Percentiles rank a stretch among this genome's conserved stretches.
phyloP scores from a whole-genome alignment of 2,888 invertebrate species.

The Cactoblastis cactorum region DNA sequence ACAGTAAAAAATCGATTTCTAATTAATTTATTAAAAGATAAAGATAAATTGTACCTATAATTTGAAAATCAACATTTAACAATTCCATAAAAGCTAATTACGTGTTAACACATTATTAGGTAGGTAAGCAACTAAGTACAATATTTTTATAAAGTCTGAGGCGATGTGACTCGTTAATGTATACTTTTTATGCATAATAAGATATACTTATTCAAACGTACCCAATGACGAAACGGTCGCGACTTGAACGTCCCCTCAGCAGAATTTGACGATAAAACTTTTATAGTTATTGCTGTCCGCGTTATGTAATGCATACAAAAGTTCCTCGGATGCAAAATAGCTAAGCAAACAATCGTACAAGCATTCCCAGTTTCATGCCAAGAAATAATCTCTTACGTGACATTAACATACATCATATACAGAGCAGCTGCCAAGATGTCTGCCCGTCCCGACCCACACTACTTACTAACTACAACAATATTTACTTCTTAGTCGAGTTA shows the following conservation, averaged over 20 bases:
- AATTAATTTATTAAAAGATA: too few relatives aligned
- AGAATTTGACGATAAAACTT: constrained; percentile 29
- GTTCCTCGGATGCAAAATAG: constrained; percentile 46
- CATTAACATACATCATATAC: constrained; percentile 73
- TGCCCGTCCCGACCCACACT: constrained; percentile 47
- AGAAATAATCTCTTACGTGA: constrained; percentile 75
- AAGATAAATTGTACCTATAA: too few relatives aligned
- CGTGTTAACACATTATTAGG: too few relatives aligned
- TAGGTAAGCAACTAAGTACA: too few relatives aligned
- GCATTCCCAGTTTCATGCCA: constrained; percentile 62
- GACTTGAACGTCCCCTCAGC: constrained; percentile 21
- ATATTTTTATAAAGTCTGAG: not conserved
- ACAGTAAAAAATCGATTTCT: too few relatives aligned
- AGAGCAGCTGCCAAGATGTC: constrained; percentile 68
- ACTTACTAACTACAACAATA: constrained; percentile 71
- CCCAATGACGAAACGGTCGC: constrained; percentile 18
- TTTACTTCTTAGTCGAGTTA: constrained; percentile 65
- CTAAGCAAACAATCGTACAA: constrained; percentile 60
- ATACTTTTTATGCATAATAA: constrained; percentile 5
- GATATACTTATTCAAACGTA: constrained; percentile 10
- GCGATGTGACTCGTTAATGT: not conserved
- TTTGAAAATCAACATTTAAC: too few relatives aligned
- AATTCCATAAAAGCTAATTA: too few relatives aligned
- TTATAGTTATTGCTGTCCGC: constrained; percentile 25
- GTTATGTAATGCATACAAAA: constrained; percentile 30